A percentile compares a stretch with the other conserved stretches of the same genome.
These are phyloP conservation scores for Disparrhopalites patrizii DNA, from an alignment of 2,888 invertebrate genomes.

Conservation along the genomic window DNA sequence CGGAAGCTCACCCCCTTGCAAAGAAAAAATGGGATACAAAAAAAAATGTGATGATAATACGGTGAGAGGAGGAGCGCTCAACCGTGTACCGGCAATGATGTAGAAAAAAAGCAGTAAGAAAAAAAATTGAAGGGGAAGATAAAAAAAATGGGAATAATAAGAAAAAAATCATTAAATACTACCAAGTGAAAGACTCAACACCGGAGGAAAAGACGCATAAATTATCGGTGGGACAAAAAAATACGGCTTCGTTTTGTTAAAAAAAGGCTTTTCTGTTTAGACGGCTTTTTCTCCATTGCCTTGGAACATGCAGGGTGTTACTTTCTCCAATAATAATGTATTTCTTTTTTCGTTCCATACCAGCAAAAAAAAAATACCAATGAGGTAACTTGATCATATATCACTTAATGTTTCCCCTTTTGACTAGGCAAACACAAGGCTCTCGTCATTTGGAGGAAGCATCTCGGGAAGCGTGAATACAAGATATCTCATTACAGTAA, in stretches of 20 bases:
- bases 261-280: too few species aligned
- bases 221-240: too few species aligned
- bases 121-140: too few species aligned
- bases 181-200: too few species aligned
- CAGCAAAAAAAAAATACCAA: slow-evolving; percentile 3
- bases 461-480: slow-evolving; percentile 10
- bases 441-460: slow-evolving; percentile 3
- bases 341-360: background rate
- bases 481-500: slow-evolving; percentile 13
- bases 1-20: slow-evolving; percentile 24
- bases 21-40: too few species aligned
- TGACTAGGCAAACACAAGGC: too few species aligned
- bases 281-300: background rate
- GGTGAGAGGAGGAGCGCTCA: slow-evolving; percentile 23
- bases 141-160: too few species aligned
- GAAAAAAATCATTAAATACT: too few species aligned
- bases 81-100: background rate
- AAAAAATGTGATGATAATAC: slow-evolving; percentile 21
- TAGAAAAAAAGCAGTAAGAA: background rate
- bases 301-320: too few species aligned
- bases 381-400: slow-evolving; percentile 12
- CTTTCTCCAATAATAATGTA: too few species aligned
- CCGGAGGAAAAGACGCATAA: too few species aligned
- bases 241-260: too few species aligned
- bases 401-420: slow-evolving; percentile 18